These are phyloP conservation scores for Coleophora deauratella DNA, from an alignment of 2,888 invertebrate genomes.

Conservation along the genomic window DNA sequence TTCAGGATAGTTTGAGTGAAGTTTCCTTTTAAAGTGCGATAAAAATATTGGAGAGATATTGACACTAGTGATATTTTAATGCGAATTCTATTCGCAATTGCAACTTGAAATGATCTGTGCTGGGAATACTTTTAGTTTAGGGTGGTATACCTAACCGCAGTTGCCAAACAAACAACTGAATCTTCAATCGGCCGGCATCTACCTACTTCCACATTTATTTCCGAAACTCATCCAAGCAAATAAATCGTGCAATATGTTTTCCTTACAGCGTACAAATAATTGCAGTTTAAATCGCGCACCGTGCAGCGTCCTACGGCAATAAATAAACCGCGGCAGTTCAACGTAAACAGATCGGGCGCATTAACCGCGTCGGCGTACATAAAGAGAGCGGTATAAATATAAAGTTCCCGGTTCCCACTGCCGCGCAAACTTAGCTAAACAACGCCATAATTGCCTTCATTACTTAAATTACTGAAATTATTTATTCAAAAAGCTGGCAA, in stretches of 20 bases:
- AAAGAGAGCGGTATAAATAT: slow-evolving; percentile 73
- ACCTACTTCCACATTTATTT: neutral
- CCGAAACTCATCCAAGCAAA: slow-evolving; percentile 6
- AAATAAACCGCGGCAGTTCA: slow-evolving; percentile 57
- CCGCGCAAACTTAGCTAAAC: slow-evolving; percentile 74
- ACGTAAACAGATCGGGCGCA: slow-evolving; percentile 73
- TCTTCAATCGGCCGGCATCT: too few species aligned
- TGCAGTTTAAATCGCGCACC: slow-evolving; percentile 67
- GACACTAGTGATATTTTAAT: too few species aligned
- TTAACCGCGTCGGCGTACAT: slow-evolving; percentile 73
- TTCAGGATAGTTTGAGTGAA: slow-evolving; percentile 18
- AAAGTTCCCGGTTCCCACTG: slow-evolving; percentile 65
- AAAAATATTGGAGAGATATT: too few species aligned
- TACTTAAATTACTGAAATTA: slow-evolving; percentile 75
- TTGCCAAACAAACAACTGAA: too few species aligned
- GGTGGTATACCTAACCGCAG: too few species aligned
- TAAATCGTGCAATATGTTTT: slow-evolving; percentile 59
- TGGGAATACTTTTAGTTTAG: too few species aligned
- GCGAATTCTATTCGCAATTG: too few species aligned
- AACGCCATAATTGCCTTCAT: slow-evolving; percentile 76
- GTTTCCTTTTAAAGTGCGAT: neutral
- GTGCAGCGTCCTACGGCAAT: slow-evolving; percentile 63
- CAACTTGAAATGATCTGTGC: too few species aligned
- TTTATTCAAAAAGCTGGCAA: slow-evolving; percentile 75
- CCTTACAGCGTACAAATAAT: slow-evolving; percentile 61